Evolutionary conservation across 2,888 invertebrate species (phyloP).

Genomic region (Halictus ligatus): DNA sequence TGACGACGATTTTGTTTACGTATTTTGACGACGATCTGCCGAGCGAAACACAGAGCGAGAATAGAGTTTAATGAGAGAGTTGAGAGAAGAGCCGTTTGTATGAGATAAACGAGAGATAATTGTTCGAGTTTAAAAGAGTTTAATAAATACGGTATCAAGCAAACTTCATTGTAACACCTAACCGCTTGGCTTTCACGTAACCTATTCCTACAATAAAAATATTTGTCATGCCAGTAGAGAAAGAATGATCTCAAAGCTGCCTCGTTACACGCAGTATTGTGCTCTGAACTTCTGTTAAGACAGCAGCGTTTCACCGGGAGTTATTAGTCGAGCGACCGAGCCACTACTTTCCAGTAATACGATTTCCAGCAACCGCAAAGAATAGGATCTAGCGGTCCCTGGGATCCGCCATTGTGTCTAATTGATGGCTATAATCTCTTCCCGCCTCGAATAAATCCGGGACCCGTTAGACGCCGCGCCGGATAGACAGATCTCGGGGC

Average conservation of each 20-base stretch:
- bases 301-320: neutral
- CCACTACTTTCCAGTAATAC: neutral
- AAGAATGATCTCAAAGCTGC: neutral
- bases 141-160: too few relatives aligned
- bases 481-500: constrained; percentile 7
- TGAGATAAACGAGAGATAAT: too few relatives aligned
- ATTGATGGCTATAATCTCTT: neutral
- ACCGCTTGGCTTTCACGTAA: too few relatives aligned
- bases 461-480: constrained; percentile 28
- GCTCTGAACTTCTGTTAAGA: neutral
- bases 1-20: too few relatives aligned
- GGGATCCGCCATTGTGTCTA: constrained; percentile 1
- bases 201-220: too few relatives aligned
- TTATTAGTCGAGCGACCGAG: neutral
- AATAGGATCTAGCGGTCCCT: neutral
- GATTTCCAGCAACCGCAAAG: neutral
- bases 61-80: too few relatives aligned
- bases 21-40: too few relatives aligned
- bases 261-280: neutral
- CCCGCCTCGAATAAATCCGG: constrained; percentile 1
- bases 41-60: too few relatives aligned
- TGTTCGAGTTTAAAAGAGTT: too few relatives aligned
- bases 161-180: too few relatives aligned
- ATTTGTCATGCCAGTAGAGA: neutral
- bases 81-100: too few relatives aligned